A percentile compares a stretch with the other conserved stretches of the same genome.
phyloP scores from a whole-genome alignment of 2,113 vertebrate species.

The Fukomys damarensis region DNA sequence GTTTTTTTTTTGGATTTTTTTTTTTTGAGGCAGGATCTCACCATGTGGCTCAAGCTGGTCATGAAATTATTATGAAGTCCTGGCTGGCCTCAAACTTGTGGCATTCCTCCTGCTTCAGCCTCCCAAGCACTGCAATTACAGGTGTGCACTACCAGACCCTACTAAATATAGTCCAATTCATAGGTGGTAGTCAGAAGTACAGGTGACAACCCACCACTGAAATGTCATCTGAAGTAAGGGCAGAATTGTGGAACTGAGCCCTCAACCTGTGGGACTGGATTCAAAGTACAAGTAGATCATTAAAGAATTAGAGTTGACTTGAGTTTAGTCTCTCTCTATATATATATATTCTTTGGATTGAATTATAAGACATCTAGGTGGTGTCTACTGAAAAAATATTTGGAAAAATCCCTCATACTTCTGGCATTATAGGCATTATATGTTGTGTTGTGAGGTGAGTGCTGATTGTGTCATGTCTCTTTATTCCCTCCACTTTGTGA shows the following conservation, averaged over 20 bases:
- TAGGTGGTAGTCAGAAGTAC: background rate
- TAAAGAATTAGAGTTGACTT: too few species aligned
- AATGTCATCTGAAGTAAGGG: background rate
- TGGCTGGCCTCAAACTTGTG: background rate
- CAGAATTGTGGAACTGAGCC: background rate
- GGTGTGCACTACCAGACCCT: background rate
- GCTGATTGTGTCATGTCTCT: background rate
- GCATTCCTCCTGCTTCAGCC: background rate
- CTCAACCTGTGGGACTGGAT: background rate
- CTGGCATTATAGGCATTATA: background rate
- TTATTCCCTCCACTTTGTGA: background rate
- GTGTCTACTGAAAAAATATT: background rate
- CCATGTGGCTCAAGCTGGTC: background rate
- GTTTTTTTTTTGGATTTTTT: too few species aligned
- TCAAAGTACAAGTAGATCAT: background rate
- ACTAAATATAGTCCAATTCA: background rate
- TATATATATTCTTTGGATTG: too few species aligned
- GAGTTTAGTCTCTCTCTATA: too few species aligned
- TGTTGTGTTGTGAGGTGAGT: background rate
- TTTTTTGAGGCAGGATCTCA: background rate
- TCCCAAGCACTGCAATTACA: background rate
- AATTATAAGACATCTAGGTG: background rate
- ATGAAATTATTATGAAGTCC: background rate
- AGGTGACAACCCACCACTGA: background rate
- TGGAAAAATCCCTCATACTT: background rate